These are phyloP conservation scores for Arbacia lixula DNA, from an alignment of 53 echinoderm and acorn worm species.

Conservation along the genomic window DNA sequence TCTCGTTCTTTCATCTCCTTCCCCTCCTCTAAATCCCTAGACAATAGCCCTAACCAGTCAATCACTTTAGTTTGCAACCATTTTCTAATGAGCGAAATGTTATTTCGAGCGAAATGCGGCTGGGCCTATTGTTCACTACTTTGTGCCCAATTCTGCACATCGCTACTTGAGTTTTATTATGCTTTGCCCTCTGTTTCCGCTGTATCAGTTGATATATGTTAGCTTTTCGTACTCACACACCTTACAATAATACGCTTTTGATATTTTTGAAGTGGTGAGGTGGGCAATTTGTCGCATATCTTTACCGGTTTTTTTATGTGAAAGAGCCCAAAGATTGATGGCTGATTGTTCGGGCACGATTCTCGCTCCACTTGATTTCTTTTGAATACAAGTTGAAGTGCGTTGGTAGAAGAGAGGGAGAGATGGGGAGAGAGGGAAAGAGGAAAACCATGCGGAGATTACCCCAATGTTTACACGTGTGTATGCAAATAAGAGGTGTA, in stretches of 20 bases:
- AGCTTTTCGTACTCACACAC: constrained; percentile 65
- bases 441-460: constrained; percentile 27
- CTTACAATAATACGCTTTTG: constrained; percentile 61
- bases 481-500: constrained; percentile 65
- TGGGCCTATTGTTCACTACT: constrained; percentile 42
- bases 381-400: constrained; percentile 58
- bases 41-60: constrained; percentile 46
- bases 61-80: constrained; percentile 43
- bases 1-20: background rate
- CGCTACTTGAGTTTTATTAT: constrained; percentile 60
- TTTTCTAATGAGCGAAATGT: constrained; percentile 42
- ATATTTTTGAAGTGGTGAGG: constrained; percentile 40
- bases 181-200: constrained; percentile 59
- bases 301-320: constrained; percentile 27
- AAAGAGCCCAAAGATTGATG: constrained; percentile 52
- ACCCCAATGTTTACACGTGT: constrained; percentile 62
- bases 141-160: constrained; percentile 49
- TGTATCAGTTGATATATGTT: constrained; percentile 61
- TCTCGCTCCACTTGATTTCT: constrained; percentile 52
- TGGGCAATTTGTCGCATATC: constrained; percentile 62
- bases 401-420: constrained; percentile 14
- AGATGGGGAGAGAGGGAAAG: constrained; percentile 21
- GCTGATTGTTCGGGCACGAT: constrained; percentile 58
- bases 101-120: constrained; percentile 44
- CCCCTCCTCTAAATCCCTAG: background rate